These are phyloP conservation scores for Asteroscopus sphinx DNA, from an alignment of 2,888 invertebrate species.

Conservation along the genomic window DNA sequence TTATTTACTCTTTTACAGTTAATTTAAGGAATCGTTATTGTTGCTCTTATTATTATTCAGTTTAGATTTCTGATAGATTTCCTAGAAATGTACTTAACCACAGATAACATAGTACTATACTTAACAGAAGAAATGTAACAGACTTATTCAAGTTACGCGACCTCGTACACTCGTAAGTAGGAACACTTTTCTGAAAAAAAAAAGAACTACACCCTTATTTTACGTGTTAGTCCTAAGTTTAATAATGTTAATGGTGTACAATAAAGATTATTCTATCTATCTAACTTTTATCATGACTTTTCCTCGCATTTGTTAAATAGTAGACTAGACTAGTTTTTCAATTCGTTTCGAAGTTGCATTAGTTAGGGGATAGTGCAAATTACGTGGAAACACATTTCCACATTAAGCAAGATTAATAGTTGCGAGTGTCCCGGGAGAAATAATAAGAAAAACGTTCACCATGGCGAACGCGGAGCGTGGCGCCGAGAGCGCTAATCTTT, in stretches of 20 bases:
- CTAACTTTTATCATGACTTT: background rate
- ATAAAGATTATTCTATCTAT: too few species aligned
- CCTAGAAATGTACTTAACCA: too few species aligned
- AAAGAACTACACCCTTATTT: too few species aligned
- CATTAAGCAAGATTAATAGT: conserved; percentile 48
- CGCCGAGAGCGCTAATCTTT: conserved; percentile 28
- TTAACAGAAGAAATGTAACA: background rate
- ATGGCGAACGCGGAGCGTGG: conserved; percentile 6
- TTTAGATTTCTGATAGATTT: too few species aligned
- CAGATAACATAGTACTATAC: background rate
- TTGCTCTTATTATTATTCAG: background rate
- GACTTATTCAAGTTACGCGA: background rate
- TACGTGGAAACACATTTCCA: conserved; percentile 35
- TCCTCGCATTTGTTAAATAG: conserved; percentile 7
- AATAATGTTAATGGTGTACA: too few species aligned
- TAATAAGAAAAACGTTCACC: conserved; percentile 42
- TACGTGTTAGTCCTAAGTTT: too few species aligned
- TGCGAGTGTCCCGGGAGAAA: conserved; percentile 35
- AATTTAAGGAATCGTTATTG: conserved; percentile 4
- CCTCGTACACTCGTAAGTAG: background rate
- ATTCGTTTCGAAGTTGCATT: conserved; percentile 20
- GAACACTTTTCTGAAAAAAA: too few species aligned
- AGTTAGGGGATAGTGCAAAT: conserved; percentile 34
- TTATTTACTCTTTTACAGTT: conserved; percentile 17
- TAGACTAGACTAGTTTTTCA: conserved; percentile 36